Conservation (phyloP, 1,140 invertebrate species). For the Heliconius himera region DNA sequence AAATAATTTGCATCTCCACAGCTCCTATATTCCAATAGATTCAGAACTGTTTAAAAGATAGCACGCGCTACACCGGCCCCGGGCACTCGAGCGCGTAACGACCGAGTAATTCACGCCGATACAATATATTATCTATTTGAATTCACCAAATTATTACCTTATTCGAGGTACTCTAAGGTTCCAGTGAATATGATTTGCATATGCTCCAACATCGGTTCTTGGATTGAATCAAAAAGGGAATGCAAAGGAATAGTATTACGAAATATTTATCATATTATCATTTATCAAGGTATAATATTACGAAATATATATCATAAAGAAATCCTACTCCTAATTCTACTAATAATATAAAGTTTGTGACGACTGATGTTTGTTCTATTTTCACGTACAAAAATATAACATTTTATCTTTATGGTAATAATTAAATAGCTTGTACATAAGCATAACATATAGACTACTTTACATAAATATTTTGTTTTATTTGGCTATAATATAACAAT, state of each 20-base stretch:
- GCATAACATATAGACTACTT: too few species aligned
- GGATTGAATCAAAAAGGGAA: neutral
- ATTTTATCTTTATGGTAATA: too few species aligned
- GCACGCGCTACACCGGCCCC: slow-evolving; percentile 43
- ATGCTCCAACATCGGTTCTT: neutral
- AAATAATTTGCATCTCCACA: slow-evolving; percentile 43
- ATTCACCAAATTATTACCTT: slow-evolving; percentile 21
- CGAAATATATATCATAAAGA: neutral
- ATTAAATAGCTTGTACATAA: too few species aligned
- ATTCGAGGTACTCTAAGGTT: neutral
- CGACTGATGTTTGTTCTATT: too few species aligned
- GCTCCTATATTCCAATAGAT: slow-evolving; percentile 48
- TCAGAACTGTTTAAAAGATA: slow-evolving; percentile 64
- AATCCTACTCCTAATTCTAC: neutral
- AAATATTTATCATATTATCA: neutral
- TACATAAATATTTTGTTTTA: too few species aligned
- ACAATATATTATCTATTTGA: slow-evolving; percentile 39
- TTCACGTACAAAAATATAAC: too few species aligned
- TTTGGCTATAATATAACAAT: too few species aligned
- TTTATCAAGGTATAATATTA: neutral
- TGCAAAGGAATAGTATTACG: neutral
- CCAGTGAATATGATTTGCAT: slow-evolving; percentile 18
- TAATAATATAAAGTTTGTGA: neutral
- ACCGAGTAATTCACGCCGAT: slow-evolving; percentile 49
- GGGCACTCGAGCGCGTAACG: slow-evolving; percentile 46